A percentile compares a stretch with the other conserved stretches of the same genome.
These are phyloP conservation scores for Malacosoma neustria DNA, from an alignment of 2,888 invertebrate species.

Conservation along the genomic window DNA sequence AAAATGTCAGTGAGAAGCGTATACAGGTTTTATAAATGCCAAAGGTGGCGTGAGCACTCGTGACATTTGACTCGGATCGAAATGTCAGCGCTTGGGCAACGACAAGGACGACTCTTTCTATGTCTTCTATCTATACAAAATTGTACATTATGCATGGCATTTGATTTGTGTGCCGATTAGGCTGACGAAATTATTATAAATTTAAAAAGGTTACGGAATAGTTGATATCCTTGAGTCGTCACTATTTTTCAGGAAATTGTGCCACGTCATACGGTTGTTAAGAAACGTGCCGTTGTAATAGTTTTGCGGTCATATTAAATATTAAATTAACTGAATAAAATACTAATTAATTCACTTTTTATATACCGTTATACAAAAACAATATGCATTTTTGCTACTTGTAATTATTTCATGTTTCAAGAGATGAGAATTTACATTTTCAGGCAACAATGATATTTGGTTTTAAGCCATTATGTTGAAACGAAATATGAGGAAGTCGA, in stretches of 20 bases:
- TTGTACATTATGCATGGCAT: conserved; percentile 64
- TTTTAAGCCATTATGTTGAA: too few relatives aligned
- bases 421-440: too few relatives aligned
- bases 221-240: conserved; percentile 62
- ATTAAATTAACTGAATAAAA: too few relatives aligned
- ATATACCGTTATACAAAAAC: too few relatives aligned
- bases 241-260: conserved; percentile 14
- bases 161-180: conserved; percentile 52
- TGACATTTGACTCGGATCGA: conserved; percentile 66
- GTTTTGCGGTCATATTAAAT: too few relatives aligned
- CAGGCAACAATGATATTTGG: too few relatives aligned
- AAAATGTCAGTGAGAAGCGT: conserved; percentile 51
- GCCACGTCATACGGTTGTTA: neutral
- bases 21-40: conserved; percentile 42
- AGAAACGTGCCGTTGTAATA: too few relatives aligned
- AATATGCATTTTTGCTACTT: too few relatives aligned
- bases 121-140: conserved; percentile 54
- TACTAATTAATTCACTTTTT: too few relatives aligned
- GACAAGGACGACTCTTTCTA: conserved; percentile 72
- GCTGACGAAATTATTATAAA: conserved; percentile 60
- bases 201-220: conserved; percentile 57
- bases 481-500: conserved; percentile 55
- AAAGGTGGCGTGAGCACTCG: conserved; percentile 62
- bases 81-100: conserved; percentile 71
- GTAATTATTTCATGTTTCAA: too few relatives aligned